These are phyloP conservation scores for Hippasteria phrygiana DNA, from an alignment of 53 echinoderm and acorn worm genomes.

Conservation along the genomic window DNA sequence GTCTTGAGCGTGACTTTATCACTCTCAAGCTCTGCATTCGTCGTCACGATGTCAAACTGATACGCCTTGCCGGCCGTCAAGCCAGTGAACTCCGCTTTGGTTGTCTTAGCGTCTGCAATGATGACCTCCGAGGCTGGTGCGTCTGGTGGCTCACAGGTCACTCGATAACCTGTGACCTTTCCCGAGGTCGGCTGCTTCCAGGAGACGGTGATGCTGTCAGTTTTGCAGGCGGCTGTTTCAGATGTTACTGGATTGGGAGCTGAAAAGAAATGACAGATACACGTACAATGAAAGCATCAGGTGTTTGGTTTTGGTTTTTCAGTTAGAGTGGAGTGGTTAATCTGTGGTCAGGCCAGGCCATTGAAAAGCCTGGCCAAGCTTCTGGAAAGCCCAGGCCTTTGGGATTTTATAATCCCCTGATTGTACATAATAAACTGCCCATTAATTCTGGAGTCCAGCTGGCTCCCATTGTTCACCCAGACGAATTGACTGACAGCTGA, in stretches of 20 bases:
- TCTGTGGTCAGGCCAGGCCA: no score
- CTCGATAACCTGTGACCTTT: conserved; percentile 79
- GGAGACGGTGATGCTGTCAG: conserved; percentile 70
- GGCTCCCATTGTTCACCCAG: no score
- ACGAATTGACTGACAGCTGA: no score
- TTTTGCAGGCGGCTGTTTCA: conserved; percentile 65
- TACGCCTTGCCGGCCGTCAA: conserved; percentile 84
- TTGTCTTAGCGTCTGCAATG: conserved; percentile 77
- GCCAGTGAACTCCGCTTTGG: conserved; percentile 75
- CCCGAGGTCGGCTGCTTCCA: conserved; percentile 80
- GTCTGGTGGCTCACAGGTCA: conserved; percentile 90
- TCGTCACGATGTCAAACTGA: conserved; percentile 72
- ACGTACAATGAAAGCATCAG: not conserved
- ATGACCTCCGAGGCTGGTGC: conserved; percentile 75
- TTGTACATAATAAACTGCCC: no score
- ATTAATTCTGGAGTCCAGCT: no score
- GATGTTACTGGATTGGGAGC: conserved; percentile 82
- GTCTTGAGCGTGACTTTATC: conserved; percentile 73
- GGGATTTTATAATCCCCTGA: no score
- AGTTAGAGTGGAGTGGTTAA: no score
- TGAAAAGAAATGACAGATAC: conserved; percentile 25
- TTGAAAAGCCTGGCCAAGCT: no score
- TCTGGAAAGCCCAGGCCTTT: no score
- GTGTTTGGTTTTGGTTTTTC: no score
- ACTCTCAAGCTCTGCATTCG: conserved; percentile 75